A percentile compares a stretch with the other conserved stretches of the same genome.
phyloP scores from a whole-genome alignment of 2,888 invertebrate species.

The Himalopsyche kuldschensis region DNA sequence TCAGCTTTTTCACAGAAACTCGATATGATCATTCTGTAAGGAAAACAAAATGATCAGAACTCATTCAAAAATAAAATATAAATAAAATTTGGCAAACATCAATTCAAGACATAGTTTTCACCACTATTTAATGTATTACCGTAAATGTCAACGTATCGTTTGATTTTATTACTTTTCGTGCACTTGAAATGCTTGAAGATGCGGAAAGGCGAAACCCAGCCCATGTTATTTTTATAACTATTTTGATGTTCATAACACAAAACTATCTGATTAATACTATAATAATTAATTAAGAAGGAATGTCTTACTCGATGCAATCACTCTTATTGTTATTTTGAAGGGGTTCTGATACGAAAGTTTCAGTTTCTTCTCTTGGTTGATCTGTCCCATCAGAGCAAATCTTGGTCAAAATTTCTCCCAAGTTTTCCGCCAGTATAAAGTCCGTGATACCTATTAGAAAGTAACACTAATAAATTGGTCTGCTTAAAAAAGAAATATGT shows the following conservation, averaged over 20 bases:
- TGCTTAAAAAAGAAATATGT: not conserved
- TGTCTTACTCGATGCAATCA: constrained; percentile 66
- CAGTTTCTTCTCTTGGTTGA: constrained; percentile 44
- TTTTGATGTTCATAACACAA: too few species aligned
- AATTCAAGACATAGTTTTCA: too few species aligned
- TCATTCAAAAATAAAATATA: not conserved
- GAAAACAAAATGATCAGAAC: constrained; percentile 2
- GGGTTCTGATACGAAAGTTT: constrained; percentile 56
- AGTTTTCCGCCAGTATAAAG: constrained; percentile 71
- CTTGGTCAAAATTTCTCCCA: constrained; percentile 69
- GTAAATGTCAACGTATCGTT: too few species aligned
- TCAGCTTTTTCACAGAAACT: constrained; percentile 88
- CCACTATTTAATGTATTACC: too few species aligned
- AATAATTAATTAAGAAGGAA: not conserved
- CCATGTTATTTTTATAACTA: too few species aligned
- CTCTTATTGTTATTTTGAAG: constrained; percentile 67
- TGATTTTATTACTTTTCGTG: too few species aligned
- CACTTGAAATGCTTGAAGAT: too few species aligned
- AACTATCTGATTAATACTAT: too few species aligned
- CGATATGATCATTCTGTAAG: constrained; percentile 74
- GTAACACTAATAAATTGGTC: not conserved
- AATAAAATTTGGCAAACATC: too few species aligned
- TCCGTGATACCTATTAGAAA: constrained; percentile 68
- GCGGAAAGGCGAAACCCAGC: too few species aligned
- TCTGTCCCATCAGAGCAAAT: constrained; percentile 62